Base-by-base conservation (phyloP, 1,140 invertebrate species). In the Brevipalpus yothersi region DNA sequence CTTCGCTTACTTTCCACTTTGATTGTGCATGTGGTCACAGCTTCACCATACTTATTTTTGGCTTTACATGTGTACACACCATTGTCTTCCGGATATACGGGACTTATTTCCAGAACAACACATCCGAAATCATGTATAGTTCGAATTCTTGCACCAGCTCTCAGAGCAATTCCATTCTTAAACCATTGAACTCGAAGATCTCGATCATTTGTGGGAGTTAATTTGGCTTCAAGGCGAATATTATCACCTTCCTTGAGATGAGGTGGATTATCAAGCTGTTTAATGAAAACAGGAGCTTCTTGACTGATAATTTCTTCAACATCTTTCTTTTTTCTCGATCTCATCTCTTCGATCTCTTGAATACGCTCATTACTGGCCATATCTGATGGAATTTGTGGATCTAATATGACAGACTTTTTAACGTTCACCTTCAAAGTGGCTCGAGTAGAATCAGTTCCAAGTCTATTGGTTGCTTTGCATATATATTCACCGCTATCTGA, bases 161-260 rank as follows among this genome's bases (percentile, higher is more conserved):
- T 81, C 65, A 95, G 80, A 1, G 89, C 88, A 66, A 78, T 77
- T 59, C 89, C 90, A 73, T 95, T 88, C 68, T 85, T 82, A 70
- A 79, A 92, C 91, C 91, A 95, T 74, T 94, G 89, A 23, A 96
- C 86, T 60, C 82, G 80, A 84, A 95, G 89, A 1, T 86, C 90
- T 7, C 88, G 85, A 73, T 96, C 91, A 69, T 90, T 91, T 0
- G 91, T 85, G 0, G 90, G 91, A 9, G 87, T 86, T 7, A 98
- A 72, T 5, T 88, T 91, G 17, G 89, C 90, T 75, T 98, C 92
- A 67, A 98, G 77, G 73, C 95, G 92, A 62, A 88, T 86, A 45
- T 81, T 82, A 63, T 83, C 79, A 17, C 89, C 88, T 73, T 93
- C 90, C 39, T 79, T 75, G 8, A 88, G 75, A 66, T 84, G 79